Percentiles rank a stretch among this genome's conserved stretches.
phyloP scores from a whole-genome alignment of 2,797 vertebrate species.

The Eleutherodactylus coqui region DNA sequence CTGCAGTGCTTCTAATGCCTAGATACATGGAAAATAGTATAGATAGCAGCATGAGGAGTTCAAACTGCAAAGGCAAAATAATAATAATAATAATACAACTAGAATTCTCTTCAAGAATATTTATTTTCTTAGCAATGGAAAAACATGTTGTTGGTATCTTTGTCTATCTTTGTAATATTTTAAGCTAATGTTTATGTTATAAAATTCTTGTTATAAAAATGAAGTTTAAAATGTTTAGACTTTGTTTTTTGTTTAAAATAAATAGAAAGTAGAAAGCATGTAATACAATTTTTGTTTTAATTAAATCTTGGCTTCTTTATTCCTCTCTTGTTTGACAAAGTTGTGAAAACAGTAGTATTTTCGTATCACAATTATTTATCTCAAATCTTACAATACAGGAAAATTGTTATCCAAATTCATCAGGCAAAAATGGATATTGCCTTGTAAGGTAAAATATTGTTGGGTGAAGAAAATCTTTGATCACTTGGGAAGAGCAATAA shows the following conservation, averaged over 20 bases:
- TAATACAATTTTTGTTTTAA: constrained; percentile 78
- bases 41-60: no score
- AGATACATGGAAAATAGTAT: no score
- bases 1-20: no score
- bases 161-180: constrained; percentile 9
- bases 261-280: constrained; percentile 74
- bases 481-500: background rate
- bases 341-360: constrained; percentile 74
- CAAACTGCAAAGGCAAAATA: background rate
- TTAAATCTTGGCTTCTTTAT: constrained; percentile 78
- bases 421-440: constrained; percentile 17
- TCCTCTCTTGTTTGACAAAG: constrained; percentile 69
- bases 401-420: constrained; percentile 26
- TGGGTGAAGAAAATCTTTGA: constrained; percentile 8
- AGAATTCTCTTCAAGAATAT: constrained; percentile 1
- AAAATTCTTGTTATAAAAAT: constrained; percentile 78
- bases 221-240: constrained; percentile 74
- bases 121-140: constrained; percentile 32
- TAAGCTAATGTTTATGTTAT: constrained; percentile 72
- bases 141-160: constrained; percentile 13
- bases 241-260: constrained; percentile 70
- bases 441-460: constrained; percentile 46
- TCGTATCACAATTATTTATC: constrained; percentile 68
- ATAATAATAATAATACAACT: background rate
- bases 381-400: constrained; percentile 7